phyloP scores from a whole-genome alignment of 2,113 vertebrate species.

The Recurvirostra avosetta region DNA sequence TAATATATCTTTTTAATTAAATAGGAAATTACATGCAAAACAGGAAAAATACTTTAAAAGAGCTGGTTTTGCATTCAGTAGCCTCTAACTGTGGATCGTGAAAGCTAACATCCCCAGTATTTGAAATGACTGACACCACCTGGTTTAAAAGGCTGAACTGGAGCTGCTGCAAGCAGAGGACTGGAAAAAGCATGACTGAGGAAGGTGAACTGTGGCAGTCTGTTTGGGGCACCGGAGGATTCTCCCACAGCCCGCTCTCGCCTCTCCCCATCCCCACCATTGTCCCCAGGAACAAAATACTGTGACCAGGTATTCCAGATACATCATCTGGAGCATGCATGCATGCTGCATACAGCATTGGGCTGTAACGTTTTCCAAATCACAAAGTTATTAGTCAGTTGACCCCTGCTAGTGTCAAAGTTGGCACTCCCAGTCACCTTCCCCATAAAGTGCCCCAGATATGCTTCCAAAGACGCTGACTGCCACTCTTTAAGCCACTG shows the following conservation, averaged over 20 bases:
- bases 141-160: neutral
- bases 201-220: neutral
- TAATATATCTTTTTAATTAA: neutral
- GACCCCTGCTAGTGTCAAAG: neutral
- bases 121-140: neutral
- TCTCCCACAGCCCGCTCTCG: rapidly evolving
- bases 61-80: neutral
- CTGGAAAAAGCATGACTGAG: neutral
- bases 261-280: neutral
- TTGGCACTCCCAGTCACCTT: neutral
- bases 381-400: neutral
- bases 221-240: neutral
- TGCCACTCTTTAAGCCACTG: neutral
- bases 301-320: neutral
- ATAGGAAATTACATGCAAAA: neutral
- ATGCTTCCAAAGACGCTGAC: neutral
- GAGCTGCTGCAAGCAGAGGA: neutral
- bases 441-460: neutral
- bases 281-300: neutral
- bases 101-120: neutral
- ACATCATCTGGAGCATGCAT: neutral
- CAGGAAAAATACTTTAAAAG: neutral
- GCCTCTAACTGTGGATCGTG: neutral
- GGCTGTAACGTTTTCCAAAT: neutral
- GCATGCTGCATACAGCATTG: neutral